Base-by-base conservation (phyloP, 2,797 vertebrate genomes). In the Enteromius unitaeniatus region DNA sequence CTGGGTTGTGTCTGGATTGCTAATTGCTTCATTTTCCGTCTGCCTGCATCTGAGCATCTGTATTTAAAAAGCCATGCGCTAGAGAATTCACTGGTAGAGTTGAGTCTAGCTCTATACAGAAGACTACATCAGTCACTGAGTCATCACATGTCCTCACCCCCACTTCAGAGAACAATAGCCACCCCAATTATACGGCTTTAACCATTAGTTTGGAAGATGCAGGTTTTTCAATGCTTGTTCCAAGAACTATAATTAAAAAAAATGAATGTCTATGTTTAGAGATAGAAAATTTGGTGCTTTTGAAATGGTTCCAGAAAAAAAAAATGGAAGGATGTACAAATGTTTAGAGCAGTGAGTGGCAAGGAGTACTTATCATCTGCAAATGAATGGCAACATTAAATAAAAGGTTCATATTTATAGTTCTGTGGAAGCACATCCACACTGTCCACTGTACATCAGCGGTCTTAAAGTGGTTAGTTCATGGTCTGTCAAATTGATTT, bases 141-240 rank as follows among this genome's bases (percentile, higher is more conserved):
- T 76, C 78, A 42, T 80, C 47, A n/a, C 72, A 77, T 68, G 64
- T 58, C 23, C 49, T 77, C 6, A 53, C 9, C 72, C 42, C 34
- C 34, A 58, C 64, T 67, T 83, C 21, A 70, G 74, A 83, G 49
- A 83, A 83, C 82, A 83, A 78, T 49, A 34, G 73, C 37, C 37
- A 23, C 28, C 74, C 15, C 74, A 69, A 60, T 69, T 78, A 83
- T 55, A 17, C 3, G 19, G 47, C 60, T 83, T 69, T 78, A 69
- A 78, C 28, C 51, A 78, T 69, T 69, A 70, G 65, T 69, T 83
- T 47, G 26, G 9, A 70, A 58, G 64, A 60, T 68, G 26, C 62
- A 21, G 47, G 74, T 77, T 83, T 83, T 58, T 55, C n/a, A 58
- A 31, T 3, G 23, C 49, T 76, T 69, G n/a, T 77, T 77, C 64